phyloP scores from a whole-genome alignment of 2,113 vertebrate genomes.

The Gadus chalcogrammus region DNA sequence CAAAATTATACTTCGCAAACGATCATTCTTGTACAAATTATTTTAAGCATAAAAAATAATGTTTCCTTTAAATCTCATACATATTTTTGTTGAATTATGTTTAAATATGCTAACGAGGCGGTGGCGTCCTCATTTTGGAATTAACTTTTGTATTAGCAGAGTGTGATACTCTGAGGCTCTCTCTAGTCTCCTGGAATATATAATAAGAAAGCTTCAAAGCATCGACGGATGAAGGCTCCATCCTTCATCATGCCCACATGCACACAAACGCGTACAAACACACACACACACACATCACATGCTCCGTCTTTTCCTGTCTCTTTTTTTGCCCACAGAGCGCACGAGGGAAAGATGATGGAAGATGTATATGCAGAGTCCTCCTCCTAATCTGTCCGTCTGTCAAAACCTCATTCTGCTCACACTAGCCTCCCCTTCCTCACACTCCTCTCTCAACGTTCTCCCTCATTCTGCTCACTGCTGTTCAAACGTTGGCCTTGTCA shows the following conservation, averaged over 20 bases:
- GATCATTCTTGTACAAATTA: too few relatives aligned
- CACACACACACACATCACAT: not conserved
- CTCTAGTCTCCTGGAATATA: not conserved
- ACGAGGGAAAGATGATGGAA: constrained; percentile 28
- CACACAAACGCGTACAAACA: not conserved
- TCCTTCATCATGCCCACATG: constrained; percentile 24
- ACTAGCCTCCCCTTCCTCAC: constrained; percentile 43
- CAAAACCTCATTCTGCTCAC: constrained; percentile 37
- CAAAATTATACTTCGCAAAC: too few relatives aligned
- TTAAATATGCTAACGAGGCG: too few relatives aligned
- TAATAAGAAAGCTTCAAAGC: constrained; percentile 40
- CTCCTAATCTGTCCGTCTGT: constrained; percentile 39
- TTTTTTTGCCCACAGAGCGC: not conserved
- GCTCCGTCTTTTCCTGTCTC: constrained; percentile 29
- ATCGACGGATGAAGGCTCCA: constrained; percentile 11
- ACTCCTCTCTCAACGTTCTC: constrained; percentile 23
- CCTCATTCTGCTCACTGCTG: constrained; percentile 1
- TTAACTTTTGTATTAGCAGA: too few relatives aligned
- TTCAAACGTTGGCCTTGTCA: constrained; percentile 39
- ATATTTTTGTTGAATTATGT: too few relatives aligned
- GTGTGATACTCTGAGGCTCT: too few relatives aligned
- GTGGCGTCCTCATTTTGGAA: too few relatives aligned
- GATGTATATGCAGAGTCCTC: constrained; percentile 7
- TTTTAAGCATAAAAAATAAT: too few relatives aligned
- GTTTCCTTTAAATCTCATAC: too few relatives aligned